Percentiles rank a stretch among this genome's conserved stretches.
Evolutionary conservation across 2,797 vertebrate genomes (phyloP).

Genomic region (Mormyrus proboscirostris): DNA sequence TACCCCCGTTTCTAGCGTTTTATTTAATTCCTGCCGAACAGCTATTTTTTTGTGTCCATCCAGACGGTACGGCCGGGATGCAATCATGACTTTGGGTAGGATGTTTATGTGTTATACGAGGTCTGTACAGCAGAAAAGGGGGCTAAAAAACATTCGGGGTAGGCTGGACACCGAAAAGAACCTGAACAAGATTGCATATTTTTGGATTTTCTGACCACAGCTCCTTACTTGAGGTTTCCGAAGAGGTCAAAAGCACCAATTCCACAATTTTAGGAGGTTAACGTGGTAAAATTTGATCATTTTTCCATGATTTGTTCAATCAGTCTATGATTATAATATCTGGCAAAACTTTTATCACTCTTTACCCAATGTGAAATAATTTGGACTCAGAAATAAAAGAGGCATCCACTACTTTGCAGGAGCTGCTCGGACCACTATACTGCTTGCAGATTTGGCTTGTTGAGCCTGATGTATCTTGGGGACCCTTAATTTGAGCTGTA

Average conservation of each 20-base stretch:
- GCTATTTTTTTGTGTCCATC: constrained; percentile 5
- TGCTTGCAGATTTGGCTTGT: not conserved
- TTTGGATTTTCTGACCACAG: constrained; percentile 6
- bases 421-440: not conserved
- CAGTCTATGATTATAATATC: not conserved
- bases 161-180: not conserved
- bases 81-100: constrained; percentile 10
- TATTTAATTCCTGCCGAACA: constrained; percentile 7
- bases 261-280: not conserved
- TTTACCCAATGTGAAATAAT: not conserved
- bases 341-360: not conserved
- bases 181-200: constrained; percentile 1
- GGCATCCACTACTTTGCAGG: not conserved
- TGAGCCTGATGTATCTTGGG: not conserved
- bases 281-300: not conserved
- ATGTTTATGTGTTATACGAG: not conserved
- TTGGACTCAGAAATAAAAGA: not conserved
- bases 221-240: not conserved
- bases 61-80: not conserved
- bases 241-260: not conserved
- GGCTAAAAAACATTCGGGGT: not conserved
- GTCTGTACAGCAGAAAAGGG: not conserved
- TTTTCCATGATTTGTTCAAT: not conserved
- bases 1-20: constrained; percentile 1
- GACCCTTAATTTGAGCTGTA: not conserved